Conservation (phyloP, 2,797 vertebrate species). For the Tapirus indicus region DNA sequence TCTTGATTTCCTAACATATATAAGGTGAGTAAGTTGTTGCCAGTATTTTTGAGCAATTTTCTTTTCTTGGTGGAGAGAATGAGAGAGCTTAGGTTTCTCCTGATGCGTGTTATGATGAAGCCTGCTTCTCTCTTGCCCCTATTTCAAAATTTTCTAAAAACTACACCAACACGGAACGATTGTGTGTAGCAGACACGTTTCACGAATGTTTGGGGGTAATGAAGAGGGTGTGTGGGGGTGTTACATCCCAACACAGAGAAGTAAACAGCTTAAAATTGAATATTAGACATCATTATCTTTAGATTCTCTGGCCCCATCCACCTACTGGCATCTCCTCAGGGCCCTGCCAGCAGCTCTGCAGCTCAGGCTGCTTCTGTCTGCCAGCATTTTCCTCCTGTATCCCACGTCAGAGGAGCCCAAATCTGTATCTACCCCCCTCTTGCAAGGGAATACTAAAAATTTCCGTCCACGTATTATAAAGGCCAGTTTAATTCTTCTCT, state of each 20-base stretch:
- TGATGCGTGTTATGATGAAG: background rate
- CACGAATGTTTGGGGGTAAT: background rate
- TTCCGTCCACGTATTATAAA: slow-evolving; percentile 9
- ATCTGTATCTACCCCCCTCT: background rate
- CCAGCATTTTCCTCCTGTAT: background rate
- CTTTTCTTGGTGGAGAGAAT: background rate
- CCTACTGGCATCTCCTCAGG: background rate
- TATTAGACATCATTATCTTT: background rate
- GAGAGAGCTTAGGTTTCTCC: background rate
- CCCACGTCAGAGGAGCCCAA: background rate
- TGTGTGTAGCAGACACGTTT: background rate
- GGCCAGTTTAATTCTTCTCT: background rate
- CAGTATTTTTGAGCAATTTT: slow-evolving; percentile 22
- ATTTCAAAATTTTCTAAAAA: background rate
- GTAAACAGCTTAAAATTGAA: background rate
- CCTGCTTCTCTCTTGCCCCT: background rate
- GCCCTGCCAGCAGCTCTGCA: background rate
- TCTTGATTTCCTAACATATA: background rate
- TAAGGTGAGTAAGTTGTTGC: background rate
- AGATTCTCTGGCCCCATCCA: background rate
- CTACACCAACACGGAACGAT: background rate
- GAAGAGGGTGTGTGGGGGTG: background rate
- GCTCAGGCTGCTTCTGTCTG: background rate
- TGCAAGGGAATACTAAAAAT: background rate
- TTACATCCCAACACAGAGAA: background rate